Evolutionary conservation across 2,113 vertebrate genomes (phyloP).

Genomic region (Uropsilus gracilis): DNA sequence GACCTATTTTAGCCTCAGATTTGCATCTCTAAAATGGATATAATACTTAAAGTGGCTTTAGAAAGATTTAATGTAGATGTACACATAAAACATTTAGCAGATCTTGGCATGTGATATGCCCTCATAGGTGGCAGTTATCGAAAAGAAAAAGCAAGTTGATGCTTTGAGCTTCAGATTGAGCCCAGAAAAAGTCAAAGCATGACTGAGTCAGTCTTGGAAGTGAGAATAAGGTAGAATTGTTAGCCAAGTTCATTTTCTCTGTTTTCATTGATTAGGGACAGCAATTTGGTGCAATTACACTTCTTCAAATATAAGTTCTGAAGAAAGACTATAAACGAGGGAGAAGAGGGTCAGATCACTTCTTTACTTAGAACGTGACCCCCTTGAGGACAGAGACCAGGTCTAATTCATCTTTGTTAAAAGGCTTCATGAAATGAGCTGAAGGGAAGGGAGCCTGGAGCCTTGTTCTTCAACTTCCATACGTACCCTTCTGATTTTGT

Average conservation of each 20-base stretch:
- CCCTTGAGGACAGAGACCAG: neutral
- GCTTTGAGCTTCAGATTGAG: neutral
- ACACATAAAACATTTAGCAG: neutral
- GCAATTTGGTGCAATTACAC: neutral
- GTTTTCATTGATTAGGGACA: neutral
- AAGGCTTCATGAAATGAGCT: neutral
- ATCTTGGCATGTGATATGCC: neutral
- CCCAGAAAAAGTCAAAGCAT: neutral
- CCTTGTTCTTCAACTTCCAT: neutral
- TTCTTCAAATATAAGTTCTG: constrained; percentile 31
- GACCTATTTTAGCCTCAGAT: constrained; percentile 9
- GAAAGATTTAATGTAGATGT: neutral
- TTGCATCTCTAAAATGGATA: constrained; percentile 41
- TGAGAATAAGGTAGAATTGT: neutral
- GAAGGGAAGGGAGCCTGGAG: neutral
- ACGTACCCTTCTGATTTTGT: neutral
- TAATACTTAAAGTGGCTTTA: neutral
- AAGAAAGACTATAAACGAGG: constrained; percentile 26
- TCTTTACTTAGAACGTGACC: neutral
- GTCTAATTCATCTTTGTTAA: constrained; percentile 44
- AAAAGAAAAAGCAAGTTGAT: neutral
- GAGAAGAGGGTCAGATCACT: neutral
- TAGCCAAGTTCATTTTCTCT: constrained; percentile 16
- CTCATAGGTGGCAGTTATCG: constrained; percentile 11
- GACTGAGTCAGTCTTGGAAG: neutral